phyloP scores from a whole-genome alignment of 2,888 invertebrate genomes.

The Orthosia incerta region DNA sequence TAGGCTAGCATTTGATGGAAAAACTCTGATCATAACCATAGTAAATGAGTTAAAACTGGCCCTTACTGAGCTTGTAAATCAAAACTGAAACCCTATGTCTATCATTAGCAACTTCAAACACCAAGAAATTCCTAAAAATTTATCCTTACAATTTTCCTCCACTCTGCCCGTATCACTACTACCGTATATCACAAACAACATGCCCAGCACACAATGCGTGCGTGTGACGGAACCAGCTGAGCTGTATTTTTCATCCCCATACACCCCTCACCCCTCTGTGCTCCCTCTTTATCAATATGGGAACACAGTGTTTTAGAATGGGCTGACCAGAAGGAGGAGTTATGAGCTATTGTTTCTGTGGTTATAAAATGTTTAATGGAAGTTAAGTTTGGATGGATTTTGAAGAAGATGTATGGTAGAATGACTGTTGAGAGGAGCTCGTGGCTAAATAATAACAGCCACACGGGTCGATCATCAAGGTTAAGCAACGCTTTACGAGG shows the following conservation, averaged over 20 bases:
- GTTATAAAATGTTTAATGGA: not conserved
- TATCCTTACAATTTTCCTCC: not conserved
- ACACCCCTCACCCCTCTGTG: conserved; percentile 7
- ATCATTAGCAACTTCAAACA: not conserved
- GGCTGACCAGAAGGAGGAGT: conserved; percentile 27
- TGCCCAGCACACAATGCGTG: conserved; percentile 35
- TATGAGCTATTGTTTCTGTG: not conserved
- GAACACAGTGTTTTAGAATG: conserved; percentile 44
- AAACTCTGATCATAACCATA: no score
- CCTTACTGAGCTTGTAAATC: no score
- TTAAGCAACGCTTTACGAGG: no score
- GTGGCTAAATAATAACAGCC: no score
- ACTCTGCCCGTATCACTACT: not conserved
- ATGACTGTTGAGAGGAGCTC: no score
- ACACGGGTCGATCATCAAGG: no score
- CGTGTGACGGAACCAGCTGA: conserved; percentile 65
- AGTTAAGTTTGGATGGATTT: not conserved
- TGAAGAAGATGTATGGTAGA: not conserved
- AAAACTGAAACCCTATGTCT: no score
- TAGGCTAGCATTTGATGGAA: no score
- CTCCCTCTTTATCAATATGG: conserved; percentile 32
- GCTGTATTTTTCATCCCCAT: conserved; percentile 62
- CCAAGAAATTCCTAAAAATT: not conserved
- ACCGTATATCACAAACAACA: conserved; percentile 25
- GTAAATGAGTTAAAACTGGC: no score